phyloP scores from a whole-genome alignment of 2,113 vertebrate genomes.

The Microcebus griseorufus region DNA sequence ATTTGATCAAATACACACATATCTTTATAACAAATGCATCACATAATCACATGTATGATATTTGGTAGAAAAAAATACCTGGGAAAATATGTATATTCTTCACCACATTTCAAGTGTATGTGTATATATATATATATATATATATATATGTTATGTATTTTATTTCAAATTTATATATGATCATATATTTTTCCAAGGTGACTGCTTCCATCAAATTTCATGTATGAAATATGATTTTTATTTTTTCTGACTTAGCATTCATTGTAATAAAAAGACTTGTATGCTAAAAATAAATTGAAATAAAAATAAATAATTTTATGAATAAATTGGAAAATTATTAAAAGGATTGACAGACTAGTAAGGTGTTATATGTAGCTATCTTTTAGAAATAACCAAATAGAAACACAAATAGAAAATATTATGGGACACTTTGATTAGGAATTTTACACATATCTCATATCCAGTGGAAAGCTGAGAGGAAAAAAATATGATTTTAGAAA shows the following conservation, averaged over 20 bases:
- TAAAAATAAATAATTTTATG: constrained; percentile 56
- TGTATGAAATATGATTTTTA: background rate
- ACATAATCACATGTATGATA: background rate
- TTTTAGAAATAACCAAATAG: background rate
- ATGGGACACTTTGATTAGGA: background rate
- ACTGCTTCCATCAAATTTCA: background rate
- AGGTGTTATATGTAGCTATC: background rate
- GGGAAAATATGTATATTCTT: background rate
- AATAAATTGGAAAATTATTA: constrained; percentile 51
- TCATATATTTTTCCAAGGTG: background rate
- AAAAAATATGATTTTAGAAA: background rate
- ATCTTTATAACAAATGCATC: background rate
- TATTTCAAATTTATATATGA: background rate
- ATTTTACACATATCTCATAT: background rate
- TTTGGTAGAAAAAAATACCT: background rate
- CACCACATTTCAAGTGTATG: background rate
- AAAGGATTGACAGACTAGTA: constrained; percentile 29
- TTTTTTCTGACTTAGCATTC: background rate
- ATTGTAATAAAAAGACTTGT: constrained; percentile 27
- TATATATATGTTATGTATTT: background rate
- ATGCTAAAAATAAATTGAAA: constrained; percentile 56
- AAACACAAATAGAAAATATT: background rate
- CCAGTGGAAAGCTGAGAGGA: rapidly evolving
- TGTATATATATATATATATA: background rate
- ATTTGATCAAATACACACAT: background rate